phyloP scores from a whole-genome alignment of 2,113 vertebrate genomes.

The Bothrops jararaca region DNA sequence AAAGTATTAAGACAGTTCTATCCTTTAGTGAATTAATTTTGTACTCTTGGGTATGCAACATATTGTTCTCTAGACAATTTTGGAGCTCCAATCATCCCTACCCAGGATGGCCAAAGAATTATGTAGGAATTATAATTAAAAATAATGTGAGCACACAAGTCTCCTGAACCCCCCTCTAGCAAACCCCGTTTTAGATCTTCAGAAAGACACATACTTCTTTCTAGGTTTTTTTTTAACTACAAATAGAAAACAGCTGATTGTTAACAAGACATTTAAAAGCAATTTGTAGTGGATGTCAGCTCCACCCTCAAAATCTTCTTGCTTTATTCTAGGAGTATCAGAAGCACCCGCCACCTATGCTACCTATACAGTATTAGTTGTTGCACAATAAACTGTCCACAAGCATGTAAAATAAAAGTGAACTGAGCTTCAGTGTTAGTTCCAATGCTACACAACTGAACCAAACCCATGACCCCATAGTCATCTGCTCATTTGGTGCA shows the following conservation, averaged over 20 bases:
- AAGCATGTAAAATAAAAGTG: slow-evolving; percentile 35
- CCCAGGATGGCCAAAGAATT: not conserved
- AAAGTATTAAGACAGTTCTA: not conserved
- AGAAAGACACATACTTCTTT: not conserved
- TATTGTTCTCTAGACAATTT: not conserved
- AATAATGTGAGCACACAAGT: not conserved
- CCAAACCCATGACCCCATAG: not conserved
- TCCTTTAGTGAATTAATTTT: not conserved
- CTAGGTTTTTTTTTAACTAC: no score
- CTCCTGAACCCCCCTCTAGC: not conserved
- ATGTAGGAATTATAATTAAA: not conserved
- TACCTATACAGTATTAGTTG: not conserved
- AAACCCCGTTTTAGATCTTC: not conserved
- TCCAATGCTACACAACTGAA: slow-evolving; percentile 26
- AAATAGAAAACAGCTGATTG: not conserved
- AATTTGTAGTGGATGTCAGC: not conserved
- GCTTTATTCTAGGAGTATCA: not conserved
- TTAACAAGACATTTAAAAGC: not conserved
- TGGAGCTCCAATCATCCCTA: not conserved
- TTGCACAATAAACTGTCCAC: not conserved
- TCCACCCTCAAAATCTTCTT: not conserved
- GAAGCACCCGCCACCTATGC: not conserved
- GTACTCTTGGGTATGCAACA: not conserved
- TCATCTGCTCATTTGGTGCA: not conserved
- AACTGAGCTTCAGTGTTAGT: not conserved